Evolutionary conservation across 2,797 vertebrate genomes (phyloP).

Genomic region (Trichosurus vulpecula): DNA sequence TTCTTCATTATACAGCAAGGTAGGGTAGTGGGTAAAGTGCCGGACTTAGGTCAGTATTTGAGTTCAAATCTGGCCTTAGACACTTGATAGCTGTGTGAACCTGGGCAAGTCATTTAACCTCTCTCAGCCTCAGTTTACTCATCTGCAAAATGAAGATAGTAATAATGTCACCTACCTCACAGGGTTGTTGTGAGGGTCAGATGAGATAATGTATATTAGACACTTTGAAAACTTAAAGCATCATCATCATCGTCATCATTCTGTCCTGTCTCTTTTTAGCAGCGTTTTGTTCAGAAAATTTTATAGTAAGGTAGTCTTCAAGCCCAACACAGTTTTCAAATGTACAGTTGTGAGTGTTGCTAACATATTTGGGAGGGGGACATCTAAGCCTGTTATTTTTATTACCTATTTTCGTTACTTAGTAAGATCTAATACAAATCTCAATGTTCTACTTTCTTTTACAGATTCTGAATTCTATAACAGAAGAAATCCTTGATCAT

Average conservation of each 20-base stretch:
- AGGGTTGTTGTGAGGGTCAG: neutral
- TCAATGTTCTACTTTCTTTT: slow-evolving; percentile 57
- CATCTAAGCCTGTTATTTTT: slow-evolving; percentile 39
- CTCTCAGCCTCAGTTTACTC: neutral
- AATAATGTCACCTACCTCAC: neutral
- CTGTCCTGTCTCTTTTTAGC: slow-evolving; percentile 30
- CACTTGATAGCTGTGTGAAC: neutral
- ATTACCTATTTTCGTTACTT: slow-evolving; percentile 53
- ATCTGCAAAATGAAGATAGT: neutral
- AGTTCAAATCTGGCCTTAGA: neutral
- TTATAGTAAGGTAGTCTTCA: neutral
- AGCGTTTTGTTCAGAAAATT: slow-evolving; percentile 12
- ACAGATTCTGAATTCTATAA: slow-evolving; percentile 94
- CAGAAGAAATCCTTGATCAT: slow-evolving; percentile 92
- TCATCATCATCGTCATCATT: neutral
- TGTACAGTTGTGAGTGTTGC: neutral
- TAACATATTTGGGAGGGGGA: slow-evolving; percentile 8
- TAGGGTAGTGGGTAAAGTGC: neutral
- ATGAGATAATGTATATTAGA: neutral
- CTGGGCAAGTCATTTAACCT: neutral
- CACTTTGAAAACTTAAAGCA: neutral
- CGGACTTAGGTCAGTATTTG: neutral
- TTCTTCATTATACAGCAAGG: neutral
- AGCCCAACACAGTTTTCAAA: neutral
- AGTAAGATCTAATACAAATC: slow-evolving; percentile 52